Conservation (phyloP, 2,113 vertebrate genomes). For the Melanostigma gelatinosum region DNA sequence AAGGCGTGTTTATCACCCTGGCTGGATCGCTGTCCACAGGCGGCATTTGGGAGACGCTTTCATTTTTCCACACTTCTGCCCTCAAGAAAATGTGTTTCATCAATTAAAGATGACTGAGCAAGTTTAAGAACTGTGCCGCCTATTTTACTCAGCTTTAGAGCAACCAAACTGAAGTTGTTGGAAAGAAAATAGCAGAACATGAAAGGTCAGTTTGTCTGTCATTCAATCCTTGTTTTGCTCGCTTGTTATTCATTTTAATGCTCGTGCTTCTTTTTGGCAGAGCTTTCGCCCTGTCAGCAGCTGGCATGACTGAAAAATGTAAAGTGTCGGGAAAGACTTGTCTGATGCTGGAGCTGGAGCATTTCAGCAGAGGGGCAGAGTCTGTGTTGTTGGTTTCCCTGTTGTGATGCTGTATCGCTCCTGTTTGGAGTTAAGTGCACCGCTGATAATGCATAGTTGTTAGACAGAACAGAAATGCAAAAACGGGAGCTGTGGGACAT, state of each 20-base stretch:
- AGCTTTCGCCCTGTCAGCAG: slow-evolving; percentile 25
- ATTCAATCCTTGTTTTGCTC: slow-evolving; percentile 6
- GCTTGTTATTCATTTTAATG: slow-evolving; percentile 5
- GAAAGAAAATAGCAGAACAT: not conserved
- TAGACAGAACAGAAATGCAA: slow-evolving; percentile 3
- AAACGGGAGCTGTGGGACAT: not conserved
- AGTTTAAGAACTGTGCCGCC: not conserved
- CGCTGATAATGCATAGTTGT: not conserved
- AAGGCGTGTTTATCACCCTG: slow-evolving; percentile 39
- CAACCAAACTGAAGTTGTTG: slow-evolving; percentile 12
- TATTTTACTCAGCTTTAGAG: slow-evolving; percentile 20
- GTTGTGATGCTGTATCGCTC: not conserved
- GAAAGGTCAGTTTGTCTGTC: not conserved
- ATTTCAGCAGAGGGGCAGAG: not conserved
- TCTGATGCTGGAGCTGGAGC: slow-evolving; percentile 8
- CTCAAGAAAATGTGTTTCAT: slow-evolving; percentile 15
- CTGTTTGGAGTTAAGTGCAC: not conserved
- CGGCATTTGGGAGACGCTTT: slow-evolving; percentile 19
- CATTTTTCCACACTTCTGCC: slow-evolving; percentile 12
- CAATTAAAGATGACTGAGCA: slow-evolving; percentile 35
- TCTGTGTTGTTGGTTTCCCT: slow-evolving; percentile 17
- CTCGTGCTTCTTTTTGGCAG: not conserved
- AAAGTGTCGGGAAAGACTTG: slow-evolving; percentile 9
- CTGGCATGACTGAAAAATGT: not conserved
- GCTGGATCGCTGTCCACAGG: slow-evolving; percentile 45